Base-by-base conservation (phyloP, 2,797 vertebrate genomes). In the Setipinna tenuifilis region DNA sequence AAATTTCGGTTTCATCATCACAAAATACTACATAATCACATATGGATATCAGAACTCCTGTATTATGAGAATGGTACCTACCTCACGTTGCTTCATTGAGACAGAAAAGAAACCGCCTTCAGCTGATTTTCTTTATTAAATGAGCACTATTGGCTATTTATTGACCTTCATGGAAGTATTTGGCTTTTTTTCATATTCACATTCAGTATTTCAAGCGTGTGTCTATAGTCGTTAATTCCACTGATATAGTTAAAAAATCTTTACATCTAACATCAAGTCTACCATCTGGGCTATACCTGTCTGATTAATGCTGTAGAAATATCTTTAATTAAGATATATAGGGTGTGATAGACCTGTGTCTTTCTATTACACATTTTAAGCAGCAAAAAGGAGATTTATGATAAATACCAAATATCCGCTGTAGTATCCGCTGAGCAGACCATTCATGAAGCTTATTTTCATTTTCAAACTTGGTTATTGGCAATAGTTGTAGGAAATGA, bases 401-500 rank as follows among this genome's bases (percentile, higher is more conserved):
- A 6, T 31, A 31, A 31, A 31, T 71, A 4, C 4, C 28, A 75
- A 9, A 28, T 41, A 75, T 1, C 3, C 46, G 3, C n/a, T n/a
- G n/a, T 44, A 44, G 71, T 6, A 31, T 78, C 6, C 17, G 0
- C 71, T 78, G 35, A 19, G 35, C 21, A 21, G 16, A 3, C 6
- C 5, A 78, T 21, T 78, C 71, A 44, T 78, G 31, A 78, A 7
- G 14, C 17, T 44, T 78, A 21, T 78, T 78, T 78, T 78, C 17
- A 44, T 78, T 78, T 78, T 44, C 35, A 44, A 78, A 41, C 71
- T 19, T 44, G 35, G 19, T 16, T 17, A 78, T 78, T 19, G 71
- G 31, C 12, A 31, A 78, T 78, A 21, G 35, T 75, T 41, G 68
- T 19, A 78, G 71, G 35, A 78, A 78, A 78, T 78, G 17, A 78